Evolutionary conservation across 53 echinoderm and acorn worm species (phyloP), one percentile per base, ranked within the genome.

Genomic region (Echinometra lucunter): DNA sequence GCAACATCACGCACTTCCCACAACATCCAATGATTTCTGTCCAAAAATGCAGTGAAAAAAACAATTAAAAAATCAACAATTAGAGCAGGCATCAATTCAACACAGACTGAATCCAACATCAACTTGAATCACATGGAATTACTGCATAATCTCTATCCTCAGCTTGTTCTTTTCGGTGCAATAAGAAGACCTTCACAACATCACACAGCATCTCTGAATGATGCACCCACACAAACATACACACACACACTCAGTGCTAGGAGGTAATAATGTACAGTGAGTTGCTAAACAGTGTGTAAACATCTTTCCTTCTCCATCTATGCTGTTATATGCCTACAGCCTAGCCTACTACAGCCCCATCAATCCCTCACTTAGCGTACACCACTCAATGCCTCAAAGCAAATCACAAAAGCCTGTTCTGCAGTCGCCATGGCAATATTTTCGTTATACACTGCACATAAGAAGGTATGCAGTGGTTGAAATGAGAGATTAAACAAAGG

Each of bases 251-350:
- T 69, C 49, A 47, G 49, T 38, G 72, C 82, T 44, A 44, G 2
- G 13, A 28, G 28, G 38, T 38, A 85, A 18, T 37, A 44, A 25
- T 47, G 49, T 49, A 2, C 45, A 85, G 49, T 15, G 30, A 85
- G 85, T 49, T 49, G 30, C 45, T 85, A 85, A 85, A 85, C 49
- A 85, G 85, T 85, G 85, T 85, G 85, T 85, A 85, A 85, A 85
- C 85, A 47, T 49, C 49, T 21, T 44, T 34, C 82, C 21, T 44
- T 44, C 23, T 47, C 49, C 85, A 49, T n/a, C 45, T 6, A n/a
- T 47, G 27, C 17, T 47, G 47, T 47, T 49, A 85, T n/a, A n/a
- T 49, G 47, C 49, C 28, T 6, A 27, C 85, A 82, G 78, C 37
- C n/a, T 12, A 32, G 13, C 12, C 3, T 23, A 38, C 40, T n/a